phyloP scores from a whole-genome alignment of 2,888 invertebrate genomes.

The Acrobasis consociella region DNA sequence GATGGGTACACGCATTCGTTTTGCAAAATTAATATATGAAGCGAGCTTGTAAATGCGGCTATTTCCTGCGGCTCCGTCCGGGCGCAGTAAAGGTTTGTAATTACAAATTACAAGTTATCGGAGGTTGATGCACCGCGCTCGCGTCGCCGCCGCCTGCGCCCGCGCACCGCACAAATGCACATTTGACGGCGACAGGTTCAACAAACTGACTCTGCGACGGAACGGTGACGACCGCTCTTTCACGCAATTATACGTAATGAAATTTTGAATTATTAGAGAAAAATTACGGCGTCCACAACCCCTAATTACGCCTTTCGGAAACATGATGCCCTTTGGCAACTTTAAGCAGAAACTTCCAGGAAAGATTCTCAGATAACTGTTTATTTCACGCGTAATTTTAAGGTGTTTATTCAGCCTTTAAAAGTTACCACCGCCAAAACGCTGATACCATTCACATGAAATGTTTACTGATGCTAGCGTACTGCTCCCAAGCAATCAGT shows the following conservation, averaged over 20 bases:
- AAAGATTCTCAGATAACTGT: conserved; percentile 45
- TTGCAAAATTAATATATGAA: conserved; percentile 62
- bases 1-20: conserved; percentile 47
- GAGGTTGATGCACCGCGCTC: conserved; percentile 75
- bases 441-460: neutral
- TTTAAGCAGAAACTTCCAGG: conserved; percentile 43
- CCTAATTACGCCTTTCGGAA: conserved; percentile 51
- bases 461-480: neutral
- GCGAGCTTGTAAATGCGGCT: conserved; percentile 63
- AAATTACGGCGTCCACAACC: conserved; percentile 50
- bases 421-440: neutral
- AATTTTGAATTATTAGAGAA: conserved; percentile 67
- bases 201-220: conserved; percentile 69
- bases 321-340: conserved; percentile 48
- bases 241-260: conserved; percentile 67
- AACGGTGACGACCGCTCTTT: conserved; percentile 61
- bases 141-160: conserved; percentile 46
- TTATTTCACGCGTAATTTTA: conserved; percentile 1
- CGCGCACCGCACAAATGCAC: conserved; percentile 62
- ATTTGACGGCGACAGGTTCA: conserved; percentile 75
- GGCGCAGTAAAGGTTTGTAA: conserved; percentile 76
- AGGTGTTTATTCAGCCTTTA: neutral
- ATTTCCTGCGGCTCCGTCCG: conserved; percentile 69
- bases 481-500: neutral
- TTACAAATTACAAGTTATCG: conserved; percentile 78